A percentile compares a stretch with the other conserved stretches of the same genome.
Conservation (phyloP, 2,888 invertebrate species). For the Peribatodes rhomboidaria region DNA sequence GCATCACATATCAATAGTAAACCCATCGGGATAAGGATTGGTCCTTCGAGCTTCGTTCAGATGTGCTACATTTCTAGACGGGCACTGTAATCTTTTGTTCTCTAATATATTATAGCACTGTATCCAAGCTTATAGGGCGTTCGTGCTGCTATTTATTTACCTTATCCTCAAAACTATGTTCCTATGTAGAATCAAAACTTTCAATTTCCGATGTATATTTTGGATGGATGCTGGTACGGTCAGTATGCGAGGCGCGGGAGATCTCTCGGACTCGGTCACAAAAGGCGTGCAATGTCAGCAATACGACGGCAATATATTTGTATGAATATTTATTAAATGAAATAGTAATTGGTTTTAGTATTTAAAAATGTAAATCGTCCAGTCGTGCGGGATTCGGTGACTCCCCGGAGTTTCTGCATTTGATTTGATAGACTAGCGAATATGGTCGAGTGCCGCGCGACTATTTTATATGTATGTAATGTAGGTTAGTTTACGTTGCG, state of each 20-base stretch:
- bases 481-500: conserved; percentile 66
- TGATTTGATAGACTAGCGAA: conserved; percentile 18
- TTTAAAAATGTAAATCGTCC: conserved; percentile 55
- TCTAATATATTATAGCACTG: conserved; percentile 37
- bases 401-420: conserved; percentile 12
- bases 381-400: conserved; percentile 42
- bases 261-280: conserved; percentile 48
- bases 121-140: conserved; percentile 56
- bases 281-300: conserved; percentile 40
- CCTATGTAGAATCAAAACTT: conserved; percentile 58
- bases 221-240: conserved; percentile 51
- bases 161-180: conserved; percentile 57
- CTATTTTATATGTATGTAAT: conserved; percentile 60
- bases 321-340: conserved; percentile 42
- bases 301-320: conserved; percentile 47
- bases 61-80: conserved; percentile 2
- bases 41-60: not conserved
- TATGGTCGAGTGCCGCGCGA: conserved; percentile 41
- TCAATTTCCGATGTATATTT: conserved; percentile 56
- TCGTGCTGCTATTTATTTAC: conserved; percentile 50
- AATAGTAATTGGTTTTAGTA: conserved; percentile 52
- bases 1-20: not conserved
- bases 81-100: conserved; percentile 19
- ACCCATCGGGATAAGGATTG: not conserved
- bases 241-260: conserved; percentile 47